A percentile compares a stretch with the other conserved stretches of the same genome.
Conservation (phyloP, 1,140 invertebrate species). For the Tenebrio molitor region DNA sequence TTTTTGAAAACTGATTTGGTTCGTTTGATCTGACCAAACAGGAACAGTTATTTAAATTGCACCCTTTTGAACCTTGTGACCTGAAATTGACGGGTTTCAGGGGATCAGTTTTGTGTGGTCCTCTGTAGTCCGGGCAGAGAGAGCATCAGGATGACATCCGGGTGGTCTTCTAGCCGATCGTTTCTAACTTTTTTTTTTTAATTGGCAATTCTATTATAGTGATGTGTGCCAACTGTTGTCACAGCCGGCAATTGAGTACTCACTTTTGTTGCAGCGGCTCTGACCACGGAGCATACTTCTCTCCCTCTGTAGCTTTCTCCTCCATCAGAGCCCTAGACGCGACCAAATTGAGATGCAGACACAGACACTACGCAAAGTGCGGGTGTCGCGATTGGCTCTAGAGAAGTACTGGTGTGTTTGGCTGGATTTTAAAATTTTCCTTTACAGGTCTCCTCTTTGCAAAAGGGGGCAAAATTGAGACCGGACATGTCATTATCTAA, state of each 20-base stretch:
- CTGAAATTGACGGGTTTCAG: slow-evolving; percentile 34
- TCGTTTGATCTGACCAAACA: slow-evolving; percentile 14
- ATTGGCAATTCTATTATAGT: slow-evolving; percentile 66
- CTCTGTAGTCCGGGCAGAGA: slow-evolving; percentile 44
- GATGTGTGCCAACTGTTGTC: slow-evolving; percentile 66
- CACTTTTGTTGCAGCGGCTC: slow-evolving; percentile 67
- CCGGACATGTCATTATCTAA: slow-evolving; percentile 54
- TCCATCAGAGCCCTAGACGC: slow-evolving; percentile 59
- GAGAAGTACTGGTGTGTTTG: slow-evolving; percentile 60
- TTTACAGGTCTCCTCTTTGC: slow-evolving; percentile 91
- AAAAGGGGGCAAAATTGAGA: slow-evolving; percentile 79
- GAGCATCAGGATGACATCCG: slow-evolving; percentile 44
- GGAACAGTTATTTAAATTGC: slow-evolving; percentile 48
- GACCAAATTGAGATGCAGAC: slow-evolving; percentile 52
- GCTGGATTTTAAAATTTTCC: slow-evolving; percentile 68
- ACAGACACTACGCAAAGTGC: slow-evolving; percentile 12
- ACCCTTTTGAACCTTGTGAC: slow-evolving; percentile 44
- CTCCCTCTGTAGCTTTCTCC: slow-evolving; percentile 61
- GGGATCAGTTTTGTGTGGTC: slow-evolving; percentile 27
- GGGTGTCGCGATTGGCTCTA: slow-evolving; percentile 59
- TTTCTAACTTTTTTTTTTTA: slow-evolving; percentile 52
- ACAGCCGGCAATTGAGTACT: slow-evolving; percentile 65
- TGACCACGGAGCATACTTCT: slow-evolving; percentile 65
- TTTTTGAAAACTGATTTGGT: slow-evolving; percentile 37
- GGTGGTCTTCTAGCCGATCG: slow-evolving; percentile 17